A percentile compares a stretch with the other conserved stretches of the same genome.
Evolutionary conservation across 2,888 invertebrate genomes (phyloP).

Genomic region (Listrodromus nycthemerus): DNA sequence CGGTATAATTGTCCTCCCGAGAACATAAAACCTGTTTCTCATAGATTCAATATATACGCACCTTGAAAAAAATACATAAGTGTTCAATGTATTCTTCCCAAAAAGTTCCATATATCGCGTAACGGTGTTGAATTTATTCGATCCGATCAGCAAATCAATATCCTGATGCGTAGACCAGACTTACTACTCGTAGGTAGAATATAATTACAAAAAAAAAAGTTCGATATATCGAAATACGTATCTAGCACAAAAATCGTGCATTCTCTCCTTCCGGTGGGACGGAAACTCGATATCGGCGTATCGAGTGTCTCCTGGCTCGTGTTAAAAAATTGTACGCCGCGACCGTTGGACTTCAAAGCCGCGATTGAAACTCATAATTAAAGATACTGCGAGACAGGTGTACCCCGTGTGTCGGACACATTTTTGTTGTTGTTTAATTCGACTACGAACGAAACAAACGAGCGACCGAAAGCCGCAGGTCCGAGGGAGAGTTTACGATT

Average conservation of each 20-base stretch:
- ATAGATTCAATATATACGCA: constrained; percentile 1
- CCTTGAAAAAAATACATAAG: background rate
- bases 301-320: background rate
- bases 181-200: background rate
- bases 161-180: background rate
- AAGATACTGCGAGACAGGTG: constrained; percentile 58
- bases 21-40: constrained; percentile 34
- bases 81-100: background rate
- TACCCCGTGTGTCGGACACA: background rate
- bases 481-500: constrained; percentile 52
- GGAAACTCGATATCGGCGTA: constrained; percentile 20
- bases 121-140: background rate
- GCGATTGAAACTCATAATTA: constrained; percentile 53
- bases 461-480: constrained; percentile 46
- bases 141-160: background rate
- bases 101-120: background rate
- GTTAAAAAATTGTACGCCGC: constrained; percentile 10
- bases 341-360: constrained; percentile 48
- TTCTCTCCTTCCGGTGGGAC: background rate
- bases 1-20: constrained; percentile 19
- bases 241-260: background rate
- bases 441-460: constrained; percentile 8
- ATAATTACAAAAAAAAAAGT: background rate
- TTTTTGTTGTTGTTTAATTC: background rate
- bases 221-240: background rate